Evolutionary conservation across 2,113 vertebrate genomes (phyloP).

Genomic region (Esox niger): DNA sequence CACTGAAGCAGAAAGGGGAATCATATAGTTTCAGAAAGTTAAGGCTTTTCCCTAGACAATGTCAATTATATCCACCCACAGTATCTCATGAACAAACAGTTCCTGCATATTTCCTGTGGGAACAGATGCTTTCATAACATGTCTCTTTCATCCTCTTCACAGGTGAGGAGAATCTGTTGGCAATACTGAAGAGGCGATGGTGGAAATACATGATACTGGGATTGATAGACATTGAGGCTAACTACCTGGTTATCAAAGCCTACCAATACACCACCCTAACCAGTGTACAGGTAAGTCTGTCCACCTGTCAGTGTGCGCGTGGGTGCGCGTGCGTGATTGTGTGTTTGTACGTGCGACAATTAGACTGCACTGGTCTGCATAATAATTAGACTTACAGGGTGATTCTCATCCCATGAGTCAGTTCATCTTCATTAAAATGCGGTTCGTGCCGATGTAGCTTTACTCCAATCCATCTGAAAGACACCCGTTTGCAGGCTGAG

Average conservation of each 20-base stretch:
- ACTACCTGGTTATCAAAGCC: conserved; percentile 93
- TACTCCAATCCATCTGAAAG: too few species aligned
- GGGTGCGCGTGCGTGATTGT: neutral
- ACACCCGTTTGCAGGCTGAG: too few species aligned
- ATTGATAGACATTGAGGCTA: conserved; percentile 93
- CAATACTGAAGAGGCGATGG: conserved; percentile 92
- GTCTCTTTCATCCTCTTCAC: conserved; percentile 9
- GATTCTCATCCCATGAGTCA: too few species aligned
- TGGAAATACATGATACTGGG: conserved; percentile 98
- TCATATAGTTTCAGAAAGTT: too few species aligned
- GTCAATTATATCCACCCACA: neutral
- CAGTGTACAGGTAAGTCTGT: conserved; percentile 85
- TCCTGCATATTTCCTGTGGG: too few species aligned
- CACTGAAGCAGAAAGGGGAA: too few species aligned
- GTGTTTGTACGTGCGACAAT: neutral
- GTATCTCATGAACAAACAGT: neutral
- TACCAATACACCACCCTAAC: conserved; percentile 95
- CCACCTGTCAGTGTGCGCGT: neutral
- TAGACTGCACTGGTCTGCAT: too few species aligned
- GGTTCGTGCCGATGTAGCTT: too few species aligned
- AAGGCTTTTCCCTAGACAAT: neutral
- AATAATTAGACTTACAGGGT: too few species aligned
- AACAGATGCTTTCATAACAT: too few species aligned
- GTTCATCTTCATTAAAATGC: too few species aligned
- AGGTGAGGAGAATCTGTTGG: conserved; percentile 95